Base-by-base conservation (phyloP, 2,113 vertebrate species). In the Vulpes lagopus region DNA sequence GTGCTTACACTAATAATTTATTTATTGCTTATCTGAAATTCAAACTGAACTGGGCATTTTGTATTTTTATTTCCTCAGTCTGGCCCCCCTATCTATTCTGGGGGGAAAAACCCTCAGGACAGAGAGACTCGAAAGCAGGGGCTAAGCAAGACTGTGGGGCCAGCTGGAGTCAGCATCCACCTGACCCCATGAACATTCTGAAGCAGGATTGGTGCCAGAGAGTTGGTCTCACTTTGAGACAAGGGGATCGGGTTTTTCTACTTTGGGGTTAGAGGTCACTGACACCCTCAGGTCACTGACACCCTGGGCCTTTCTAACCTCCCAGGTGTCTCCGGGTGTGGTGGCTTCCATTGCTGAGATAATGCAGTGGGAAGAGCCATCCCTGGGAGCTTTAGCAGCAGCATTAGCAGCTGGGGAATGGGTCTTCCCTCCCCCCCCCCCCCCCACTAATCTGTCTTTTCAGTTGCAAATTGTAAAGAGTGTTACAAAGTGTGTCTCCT, bases 11-110 rank as follows among this genome's bases (percentile, higher is more conserved):
- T 55, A 62, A 55, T 60, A 65, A 27, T 15, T 81, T 81, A 83
- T 49, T 59, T 60, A 17, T 62, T 88, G 20, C 71, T 81, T 69
- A 78, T 67, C 65, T 92, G 89, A 94, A 94, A 90, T 96, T 82
- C 74, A 90, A 35, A 74, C 57, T 74, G 62, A 94, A 90, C 80
- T 59, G 49, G n/a, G 35, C n/a, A 43, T 19, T 49, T 93, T 78
- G 30, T 79, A 69, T 53, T 95, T 95, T 85, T 71, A 38, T 82
- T 38, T 86, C 25, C 73, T 90, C 86, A 82, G 17, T 89, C 35
- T 65, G 59, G 5, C 69, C 23, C 49, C 20, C 15, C 19, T 69
- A 3, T 7, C 19, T 69, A 3, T 7, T n/a, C 32, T 82, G 20
- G 32, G 9, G 5, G 10, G 69, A 71, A 16, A 80, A 51, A 65